These are phyloP conservation scores for Ctenopoma kingsleyae DNA, from an alignment of 2,797 vertebrate genomes.

Conservation along the genomic window DNA sequence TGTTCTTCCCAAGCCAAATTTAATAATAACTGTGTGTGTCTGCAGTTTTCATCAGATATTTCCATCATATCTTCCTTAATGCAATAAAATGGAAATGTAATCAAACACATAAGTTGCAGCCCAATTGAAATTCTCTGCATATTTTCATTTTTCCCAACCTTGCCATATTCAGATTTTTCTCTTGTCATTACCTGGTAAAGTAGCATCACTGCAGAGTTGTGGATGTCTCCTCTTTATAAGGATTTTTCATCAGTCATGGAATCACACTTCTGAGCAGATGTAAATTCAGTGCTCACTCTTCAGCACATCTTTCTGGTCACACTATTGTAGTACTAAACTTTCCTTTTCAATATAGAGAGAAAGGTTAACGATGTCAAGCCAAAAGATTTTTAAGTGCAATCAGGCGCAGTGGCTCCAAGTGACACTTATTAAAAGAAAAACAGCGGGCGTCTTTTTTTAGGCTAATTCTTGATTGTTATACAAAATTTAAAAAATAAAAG, in stretches of 20 bases:
- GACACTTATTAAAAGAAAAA: neutral
- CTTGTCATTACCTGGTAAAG: conserved; percentile 10
- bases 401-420: neutral
- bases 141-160: neutral
- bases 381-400: neutral
- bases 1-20: too few species aligned
- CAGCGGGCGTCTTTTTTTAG: neutral
- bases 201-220: neutral
- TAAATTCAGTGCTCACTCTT: neutral
- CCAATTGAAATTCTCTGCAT: conserved; percentile 27
- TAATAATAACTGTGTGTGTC: neutral
- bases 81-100: conserved; percentile 50
- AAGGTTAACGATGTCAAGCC: neutral
- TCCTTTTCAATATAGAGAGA: neutral
- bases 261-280: conserved; percentile 10
- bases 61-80: conserved; percentile 42
- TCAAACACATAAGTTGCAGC: conserved; percentile 36
- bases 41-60: conserved; percentile 29
- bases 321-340: neutral
- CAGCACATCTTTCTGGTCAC: neutral
- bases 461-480: neutral
- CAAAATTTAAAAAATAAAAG: neutral
- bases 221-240: conserved; percentile 19
- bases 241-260: conserved; percentile 21
- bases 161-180: neutral